Evolutionary conservation across 1,140 invertebrate species (phyloP).

Genomic region (Bombus balteatus): DNA sequence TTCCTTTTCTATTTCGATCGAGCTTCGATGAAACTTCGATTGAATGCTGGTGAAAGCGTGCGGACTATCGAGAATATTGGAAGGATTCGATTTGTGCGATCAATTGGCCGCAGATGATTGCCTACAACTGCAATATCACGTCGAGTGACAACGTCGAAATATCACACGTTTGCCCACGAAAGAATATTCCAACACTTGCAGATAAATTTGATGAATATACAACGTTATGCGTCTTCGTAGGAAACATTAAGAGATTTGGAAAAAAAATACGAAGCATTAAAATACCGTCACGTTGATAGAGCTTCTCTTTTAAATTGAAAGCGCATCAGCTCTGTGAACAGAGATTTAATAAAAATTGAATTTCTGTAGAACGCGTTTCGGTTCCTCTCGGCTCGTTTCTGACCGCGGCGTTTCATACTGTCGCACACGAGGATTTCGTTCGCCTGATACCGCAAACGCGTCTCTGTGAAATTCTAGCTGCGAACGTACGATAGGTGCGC

Average conservation of each 20-base stretch:
- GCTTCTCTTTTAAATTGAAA: too few species aligned
- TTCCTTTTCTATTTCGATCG: neutral
- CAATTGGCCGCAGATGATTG: too few species aligned
- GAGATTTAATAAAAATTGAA: conserved; percentile 3
- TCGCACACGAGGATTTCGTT: neutral
- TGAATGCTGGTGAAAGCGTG: neutral
- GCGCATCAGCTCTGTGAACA: too few species aligned
- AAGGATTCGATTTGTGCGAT: neutral
- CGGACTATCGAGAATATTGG: neutral
- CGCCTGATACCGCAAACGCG: neutral
- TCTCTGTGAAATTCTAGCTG: neutral
- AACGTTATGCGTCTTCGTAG: too few species aligned
- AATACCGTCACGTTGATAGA: too few species aligned
- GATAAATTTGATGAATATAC: neutral
- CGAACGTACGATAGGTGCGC: neutral
- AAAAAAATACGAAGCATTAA: too few species aligned
- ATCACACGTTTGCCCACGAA: neutral
- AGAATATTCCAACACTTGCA: neutral
- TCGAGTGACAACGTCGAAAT: neutral
- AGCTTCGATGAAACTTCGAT: neutral
- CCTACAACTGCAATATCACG: neutral
- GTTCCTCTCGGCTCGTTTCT: neutral
- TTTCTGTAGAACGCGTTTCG: neutral
- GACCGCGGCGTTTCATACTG: neutral
- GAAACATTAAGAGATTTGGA: too few species aligned